Evolutionary conservation across 2,888 invertebrate genomes (phyloP).

Genomic region (Drosophila suboccidentalis): DNA sequence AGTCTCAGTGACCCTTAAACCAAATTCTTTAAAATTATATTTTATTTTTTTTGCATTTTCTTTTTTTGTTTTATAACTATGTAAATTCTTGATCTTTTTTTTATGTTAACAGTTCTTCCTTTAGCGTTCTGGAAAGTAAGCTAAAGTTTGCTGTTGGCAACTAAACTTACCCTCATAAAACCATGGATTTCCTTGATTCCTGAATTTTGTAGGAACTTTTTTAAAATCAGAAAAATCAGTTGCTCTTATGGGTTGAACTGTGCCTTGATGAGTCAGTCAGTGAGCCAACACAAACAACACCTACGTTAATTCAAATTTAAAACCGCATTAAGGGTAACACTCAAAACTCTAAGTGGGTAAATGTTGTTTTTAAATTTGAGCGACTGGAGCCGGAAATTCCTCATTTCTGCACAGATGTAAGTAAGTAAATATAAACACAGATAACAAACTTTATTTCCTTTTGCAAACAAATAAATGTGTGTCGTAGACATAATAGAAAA

Average conservation of each 20-base stretch:
- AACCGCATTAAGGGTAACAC: background rate
- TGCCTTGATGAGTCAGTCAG: background rate
- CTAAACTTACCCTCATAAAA: too few relatives aligned
- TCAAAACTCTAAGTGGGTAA: background rate
- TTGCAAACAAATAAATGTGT: background rate
- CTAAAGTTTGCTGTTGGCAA: too few relatives aligned
- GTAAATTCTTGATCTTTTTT: too few relatives aligned
- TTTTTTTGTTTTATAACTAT: too few relatives aligned
- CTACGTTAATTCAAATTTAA: background rate
- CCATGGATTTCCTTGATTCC: too few relatives aligned
- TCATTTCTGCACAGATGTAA: background rate
- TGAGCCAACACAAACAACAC: background rate
- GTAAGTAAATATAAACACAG: background rate
- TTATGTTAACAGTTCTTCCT: background rate
- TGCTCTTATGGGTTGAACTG: background rate
- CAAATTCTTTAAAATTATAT: background rate
- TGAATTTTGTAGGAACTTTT: too few relatives aligned
- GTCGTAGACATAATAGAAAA: background rate
- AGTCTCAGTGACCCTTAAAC: background rate
- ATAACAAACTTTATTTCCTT: constrained; percentile 6
- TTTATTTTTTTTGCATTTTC: background rate
- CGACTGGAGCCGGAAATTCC: constrained; percentile 1
- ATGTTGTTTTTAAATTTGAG: background rate
- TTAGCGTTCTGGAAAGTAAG: background rate
- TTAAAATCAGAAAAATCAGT: too few relatives aligned